These are phyloP conservation scores for Carabus problematicus DNA, from an alignment of 2,888 invertebrate genomes.

Conservation along the genomic window DNA sequence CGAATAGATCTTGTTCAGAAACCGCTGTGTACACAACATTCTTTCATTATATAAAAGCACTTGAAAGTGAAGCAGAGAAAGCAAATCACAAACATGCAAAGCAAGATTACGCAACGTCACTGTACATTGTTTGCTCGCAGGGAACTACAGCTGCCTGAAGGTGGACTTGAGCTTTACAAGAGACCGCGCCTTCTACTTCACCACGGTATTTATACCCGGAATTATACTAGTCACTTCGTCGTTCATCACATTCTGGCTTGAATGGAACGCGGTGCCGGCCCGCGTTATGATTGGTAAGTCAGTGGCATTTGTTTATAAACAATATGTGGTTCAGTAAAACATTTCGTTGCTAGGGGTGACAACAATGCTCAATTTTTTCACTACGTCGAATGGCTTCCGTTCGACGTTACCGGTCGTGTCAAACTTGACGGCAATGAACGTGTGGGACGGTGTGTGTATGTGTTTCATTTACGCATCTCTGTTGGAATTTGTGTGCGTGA, in stretches of 20 bases:
- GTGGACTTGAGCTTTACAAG: constrained; percentile 93
- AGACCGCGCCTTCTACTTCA: constrained; percentile 96
- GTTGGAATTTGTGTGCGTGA: constrained; percentile 93
- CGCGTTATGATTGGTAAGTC: constrained; percentile 92
- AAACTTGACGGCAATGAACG: constrained; percentile 94
- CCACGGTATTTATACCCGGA: constrained; percentile 95
- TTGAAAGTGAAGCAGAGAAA: no score
- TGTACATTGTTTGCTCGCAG: constrained; percentile 61
- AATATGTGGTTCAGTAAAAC: neutral
- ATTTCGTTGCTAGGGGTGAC: constrained; percentile 77
- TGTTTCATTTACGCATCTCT: constrained; percentile 95
- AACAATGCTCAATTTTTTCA: constrained; percentile 98
- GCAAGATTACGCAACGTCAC: no score
- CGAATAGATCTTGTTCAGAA: no score
- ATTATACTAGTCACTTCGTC: constrained; percentile 96
- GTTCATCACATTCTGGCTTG: constrained; percentile 97
- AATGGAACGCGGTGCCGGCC: constrained; percentile 96
- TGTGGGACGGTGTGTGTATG: constrained; percentile 97
- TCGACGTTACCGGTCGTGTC: constrained; percentile 93
- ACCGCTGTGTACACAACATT: neutral
- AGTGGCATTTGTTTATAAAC: no score
- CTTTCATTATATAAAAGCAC: neutral
- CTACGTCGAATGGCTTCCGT: constrained; percentile 91
- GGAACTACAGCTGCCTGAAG: constrained; percentile 95
- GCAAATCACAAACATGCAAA: no score